Evolutionary conservation across 2,888 invertebrate species (phyloP).

Genomic region (Auanema sp.): DNA sequence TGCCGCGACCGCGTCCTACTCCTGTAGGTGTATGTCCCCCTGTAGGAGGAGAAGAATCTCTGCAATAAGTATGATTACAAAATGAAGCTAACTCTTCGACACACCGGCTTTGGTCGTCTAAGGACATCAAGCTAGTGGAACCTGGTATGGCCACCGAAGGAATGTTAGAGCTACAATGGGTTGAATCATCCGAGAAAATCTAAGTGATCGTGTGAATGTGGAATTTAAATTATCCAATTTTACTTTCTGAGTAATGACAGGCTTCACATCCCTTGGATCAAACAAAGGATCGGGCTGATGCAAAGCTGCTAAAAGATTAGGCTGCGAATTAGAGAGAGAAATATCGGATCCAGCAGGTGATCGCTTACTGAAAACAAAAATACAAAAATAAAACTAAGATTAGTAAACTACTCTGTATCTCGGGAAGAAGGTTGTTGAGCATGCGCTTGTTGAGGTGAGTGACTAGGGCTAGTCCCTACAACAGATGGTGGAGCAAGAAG

Average conservation of each 20-base stretch:
- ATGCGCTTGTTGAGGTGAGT: conserved; percentile 24
- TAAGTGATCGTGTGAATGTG: too few relatives aligned
- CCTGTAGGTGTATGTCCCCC: conserved; percentile 8
- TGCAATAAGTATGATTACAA: too few relatives aligned
- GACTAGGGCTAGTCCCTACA: conserved; percentile 26
- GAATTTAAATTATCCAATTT: too few relatives aligned
- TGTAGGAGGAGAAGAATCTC: too few relatives aligned
- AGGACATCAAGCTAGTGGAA: too few relatives aligned
- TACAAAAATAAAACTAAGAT: not conserved
- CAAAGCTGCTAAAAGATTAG: conserved; percentile 19
- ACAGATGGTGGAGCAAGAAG: conserved; percentile 25
- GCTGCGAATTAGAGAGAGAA: conserved; percentile 3
- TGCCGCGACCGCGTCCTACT: conserved; percentile 38
- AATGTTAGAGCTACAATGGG: too few relatives aligned
- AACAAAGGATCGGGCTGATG: conserved; percentile 17
- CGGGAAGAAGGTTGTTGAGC: not conserved
- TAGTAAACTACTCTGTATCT: too few relatives aligned
- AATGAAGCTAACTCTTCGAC: too few relatives aligned
- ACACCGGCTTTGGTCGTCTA: too few relatives aligned
- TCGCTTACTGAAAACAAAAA: conserved; percentile 7
- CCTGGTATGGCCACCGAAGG: too few relatives aligned
- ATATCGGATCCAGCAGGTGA: conserved; percentile 1
- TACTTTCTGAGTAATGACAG: conserved; percentile 13
- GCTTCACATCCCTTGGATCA: conserved; percentile 32
- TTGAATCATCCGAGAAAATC: too few relatives aligned